Evolutionary conservation across 2,888 invertebrate genomes (phyloP), one percentile per base, ranked within the genome.

Genomic region (Harpalus rufipes): DNA sequence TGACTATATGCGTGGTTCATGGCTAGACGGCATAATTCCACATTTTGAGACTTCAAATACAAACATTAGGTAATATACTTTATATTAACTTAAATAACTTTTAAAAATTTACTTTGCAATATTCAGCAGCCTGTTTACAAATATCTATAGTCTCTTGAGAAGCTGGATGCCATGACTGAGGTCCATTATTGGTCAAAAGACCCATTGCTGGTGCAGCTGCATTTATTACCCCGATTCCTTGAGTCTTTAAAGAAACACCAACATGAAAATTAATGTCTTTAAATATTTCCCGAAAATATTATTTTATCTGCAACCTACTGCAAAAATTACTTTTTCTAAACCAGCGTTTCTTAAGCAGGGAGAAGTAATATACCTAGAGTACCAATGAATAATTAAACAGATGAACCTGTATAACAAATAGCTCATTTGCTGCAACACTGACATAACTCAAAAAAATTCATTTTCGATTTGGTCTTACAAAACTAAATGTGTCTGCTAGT

Each of bases 191-290:
- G 7, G 96, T 95, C 44, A 98, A 92, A 21, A 98, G 92, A 1
- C 97, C 97, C 96, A 98, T 95, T 1, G 95, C 95, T 10, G 96
- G 94, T 0, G 95, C 94, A 0, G 97, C 94, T 0, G 97, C 97
- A 90, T 96, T 97, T 32, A 98, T 95, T 14, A 98, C 92, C 0
- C 96, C 97, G 5, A 98, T 90, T 59, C 95, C 94, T 88, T 93
- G 93, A 84, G 91, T 91, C 96, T 96, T 74, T 59, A 79, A 82
- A 85, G 76, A 76, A 85, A 81, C 5, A 32, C 5, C 32, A 32
- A 32, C 5, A 32, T 25, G 12, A 12, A 63, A 61, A 16, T 21
- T 25, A 58, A 0, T 51, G 1, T 32, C 32, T 32, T 32, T 32
- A 4, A 32, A 32, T 32, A 32, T 32, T 32, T 32, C 32, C 32